Percentiles rank a stretch among this genome's conserved stretches.
Evolutionary conservation across 2,113 vertebrate genomes (phyloP).

Genomic region (Xyliphius kryptos): DNA sequence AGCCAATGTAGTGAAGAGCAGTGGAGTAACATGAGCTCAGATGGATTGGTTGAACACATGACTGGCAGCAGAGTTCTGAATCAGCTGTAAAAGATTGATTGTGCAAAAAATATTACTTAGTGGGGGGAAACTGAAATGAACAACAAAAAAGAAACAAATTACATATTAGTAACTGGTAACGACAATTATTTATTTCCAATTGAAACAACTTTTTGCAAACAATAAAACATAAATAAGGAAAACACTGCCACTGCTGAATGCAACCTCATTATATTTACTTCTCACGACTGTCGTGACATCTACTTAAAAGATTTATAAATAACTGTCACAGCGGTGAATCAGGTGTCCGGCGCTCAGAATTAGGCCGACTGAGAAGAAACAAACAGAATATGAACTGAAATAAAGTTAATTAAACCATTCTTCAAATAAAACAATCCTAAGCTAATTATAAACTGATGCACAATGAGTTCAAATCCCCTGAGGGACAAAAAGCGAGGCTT

Average conservation of each 20-base stretch:
- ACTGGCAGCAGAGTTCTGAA: too few relatives aligned
- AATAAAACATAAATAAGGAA: conserved; percentile 38
- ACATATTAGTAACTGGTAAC: conserved; percentile 38
- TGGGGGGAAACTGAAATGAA: not conserved
- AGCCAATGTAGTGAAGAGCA: too few relatives aligned
- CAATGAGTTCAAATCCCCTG: not conserved
- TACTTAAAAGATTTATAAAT: conserved; percentile 33
- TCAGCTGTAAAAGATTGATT: too few relatives aligned
- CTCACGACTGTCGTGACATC: conserved; percentile 16
- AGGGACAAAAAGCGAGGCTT: not conserved
- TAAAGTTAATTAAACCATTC: conserved; percentile 12
- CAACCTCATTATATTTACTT: conserved; percentile 6
- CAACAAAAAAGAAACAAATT: conserved; percentile 41
- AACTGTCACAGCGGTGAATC: conserved; percentile 46
- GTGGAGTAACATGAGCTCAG: too few relatives aligned
- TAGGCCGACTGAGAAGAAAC: conserved; percentile 42
- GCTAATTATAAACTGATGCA: not conserved
- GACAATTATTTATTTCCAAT: conserved; percentile 59
- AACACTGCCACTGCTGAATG: conserved; percentile 27
- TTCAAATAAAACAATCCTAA: not conserved
- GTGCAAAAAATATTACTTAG: not conserved
- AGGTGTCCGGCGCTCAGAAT: conserved; percentile 45
- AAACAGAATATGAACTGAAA: conserved; percentile 29
- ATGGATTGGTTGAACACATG: too few relatives aligned
- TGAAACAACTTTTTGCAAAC: conserved; percentile 51